Base-by-base conservation (phyloP, 2,888 invertebrate genomes). In the Hydropsyche betteni region DNA sequence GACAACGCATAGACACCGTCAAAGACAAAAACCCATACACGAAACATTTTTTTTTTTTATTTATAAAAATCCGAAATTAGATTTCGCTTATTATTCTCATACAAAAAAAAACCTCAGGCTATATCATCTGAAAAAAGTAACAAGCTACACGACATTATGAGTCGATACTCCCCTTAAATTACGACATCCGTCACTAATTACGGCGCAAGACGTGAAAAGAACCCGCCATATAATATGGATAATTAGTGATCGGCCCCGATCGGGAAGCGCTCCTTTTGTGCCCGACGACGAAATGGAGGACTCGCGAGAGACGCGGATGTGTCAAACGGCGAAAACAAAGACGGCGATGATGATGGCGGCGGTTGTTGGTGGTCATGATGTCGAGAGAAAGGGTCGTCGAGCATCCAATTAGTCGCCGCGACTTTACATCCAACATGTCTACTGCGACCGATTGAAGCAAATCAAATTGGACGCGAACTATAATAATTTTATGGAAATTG, bases 381-480 rank as follows among this genome's bases (percentile, higher is more conserved):
- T 55, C 36, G 34, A 10, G 44, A 16, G 24, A 58, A 53, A 14
- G 74, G 71, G 68, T 53, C 70, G 55, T 77, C 51, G 75, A 77
- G 77, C 75, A 70, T 68, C 77, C 77, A 77, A 77, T 77, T 77
- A 77, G 77, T 68, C 53, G 75, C 68, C 52, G 52, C 72, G 61
- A 44, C 73, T 70, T 24, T 24, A 24, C 24, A 24, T 70, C 70
- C 53, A 53, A 12, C 50, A 69, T 61, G 74, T 64, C 58, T 24
- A 24, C 58, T 16, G 1, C 16, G 58, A 24, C 14, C 14, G 16
- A 14, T 69, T 58, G 68, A 69, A 55, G 64, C 50, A 75, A 77
- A 75, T 77, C 74, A 77, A 77, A 77, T 77, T 75, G 75, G 70
- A 75, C 70, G 64, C 74, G 24, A 77, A 75, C 77, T 75, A 77